phyloP scores from a whole-genome alignment of 1,140 invertebrate species.

The Streblospio benedicti region DNA sequence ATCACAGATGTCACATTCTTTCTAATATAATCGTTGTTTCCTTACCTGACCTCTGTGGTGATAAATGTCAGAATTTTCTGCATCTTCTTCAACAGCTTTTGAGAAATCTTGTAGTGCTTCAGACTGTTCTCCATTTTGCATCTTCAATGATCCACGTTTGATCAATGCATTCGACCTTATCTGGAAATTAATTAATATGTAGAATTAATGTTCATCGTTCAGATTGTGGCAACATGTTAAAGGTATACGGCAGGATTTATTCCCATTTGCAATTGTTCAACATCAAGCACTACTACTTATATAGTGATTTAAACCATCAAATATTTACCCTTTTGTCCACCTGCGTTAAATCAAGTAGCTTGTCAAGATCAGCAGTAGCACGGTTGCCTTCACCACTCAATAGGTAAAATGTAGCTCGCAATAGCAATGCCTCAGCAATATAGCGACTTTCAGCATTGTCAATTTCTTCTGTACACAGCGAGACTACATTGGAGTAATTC shows the following conservation, averaged over 20 bases:
- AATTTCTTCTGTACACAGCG: constrained; percentile 73
- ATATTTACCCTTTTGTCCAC: constrained; percentile 38
- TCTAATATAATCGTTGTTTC: too few relatives aligned
- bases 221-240: background rate
- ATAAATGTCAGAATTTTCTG: constrained; percentile 75
- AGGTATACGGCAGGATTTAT: too few relatives aligned
- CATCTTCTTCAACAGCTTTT: constrained; percentile 62
- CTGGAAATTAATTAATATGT: constrained; percentile 22
- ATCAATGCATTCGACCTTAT: constrained; percentile 68
- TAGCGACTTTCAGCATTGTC: constrained; percentile 45
- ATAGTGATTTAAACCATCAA: background rate
- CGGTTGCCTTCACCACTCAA: constrained; percentile 63
- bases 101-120: constrained; percentile 64
- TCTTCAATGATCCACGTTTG: constrained; percentile 71
- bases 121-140: constrained; percentile 65
- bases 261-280: too few relatives aligned
- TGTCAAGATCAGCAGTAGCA: constrained; percentile 61
- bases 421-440: constrained; percentile 60
- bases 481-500: constrained; percentile 68
- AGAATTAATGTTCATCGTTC: background rate
- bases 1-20: background rate
- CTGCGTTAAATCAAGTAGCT: constrained; percentile 28
- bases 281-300: too few relatives aligned
- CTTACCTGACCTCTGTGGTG: constrained; percentile 64
- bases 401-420: constrained; percentile 74